Evolutionary conservation across 2,113 vertebrate species (phyloP).

Genomic region (Brachyistius frenatus): DNA sequence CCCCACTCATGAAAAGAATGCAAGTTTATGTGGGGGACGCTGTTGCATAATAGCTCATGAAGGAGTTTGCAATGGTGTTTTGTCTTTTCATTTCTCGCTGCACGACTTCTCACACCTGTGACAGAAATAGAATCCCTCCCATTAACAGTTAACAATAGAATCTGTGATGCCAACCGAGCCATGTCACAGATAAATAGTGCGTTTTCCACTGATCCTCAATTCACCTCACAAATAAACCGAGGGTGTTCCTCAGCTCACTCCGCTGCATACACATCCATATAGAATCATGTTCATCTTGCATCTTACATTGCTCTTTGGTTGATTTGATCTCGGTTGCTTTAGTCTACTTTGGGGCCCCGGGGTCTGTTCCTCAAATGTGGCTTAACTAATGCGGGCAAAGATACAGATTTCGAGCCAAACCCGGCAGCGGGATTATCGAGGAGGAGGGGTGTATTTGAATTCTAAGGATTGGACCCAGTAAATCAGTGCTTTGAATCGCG

Average conservation of each 20-base stretch:
- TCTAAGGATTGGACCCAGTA: too few species aligned
- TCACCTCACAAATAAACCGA: background rate
- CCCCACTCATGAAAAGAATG: slow-evolving; percentile 6
- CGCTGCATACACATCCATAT: too few species aligned
- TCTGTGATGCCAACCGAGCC: background rate
- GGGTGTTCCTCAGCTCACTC: background rate
- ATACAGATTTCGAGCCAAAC: too few species aligned
- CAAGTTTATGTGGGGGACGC: background rate
- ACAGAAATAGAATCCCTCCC: background rate
- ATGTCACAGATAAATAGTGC: background rate
- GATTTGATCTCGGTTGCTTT: too few species aligned
- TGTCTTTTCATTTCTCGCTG: background rate
- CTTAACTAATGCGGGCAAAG: too few species aligned
- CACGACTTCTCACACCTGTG: background rate
- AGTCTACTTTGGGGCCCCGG: too few species aligned
- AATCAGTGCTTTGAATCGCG: too few species aligned
- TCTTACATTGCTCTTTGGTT: too few species aligned
- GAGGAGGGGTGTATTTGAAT: too few species aligned
- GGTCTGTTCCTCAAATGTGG: too few species aligned
- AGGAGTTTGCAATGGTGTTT: background rate
- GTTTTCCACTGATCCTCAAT: background rate
- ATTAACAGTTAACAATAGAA: background rate
- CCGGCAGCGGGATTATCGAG: too few species aligned
- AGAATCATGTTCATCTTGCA: too few species aligned
- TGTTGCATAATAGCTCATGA: background rate